Evolutionary conservation across 1,140 invertebrate genomes (phyloP).

Genomic region (Lethocerus indicus): DNA sequence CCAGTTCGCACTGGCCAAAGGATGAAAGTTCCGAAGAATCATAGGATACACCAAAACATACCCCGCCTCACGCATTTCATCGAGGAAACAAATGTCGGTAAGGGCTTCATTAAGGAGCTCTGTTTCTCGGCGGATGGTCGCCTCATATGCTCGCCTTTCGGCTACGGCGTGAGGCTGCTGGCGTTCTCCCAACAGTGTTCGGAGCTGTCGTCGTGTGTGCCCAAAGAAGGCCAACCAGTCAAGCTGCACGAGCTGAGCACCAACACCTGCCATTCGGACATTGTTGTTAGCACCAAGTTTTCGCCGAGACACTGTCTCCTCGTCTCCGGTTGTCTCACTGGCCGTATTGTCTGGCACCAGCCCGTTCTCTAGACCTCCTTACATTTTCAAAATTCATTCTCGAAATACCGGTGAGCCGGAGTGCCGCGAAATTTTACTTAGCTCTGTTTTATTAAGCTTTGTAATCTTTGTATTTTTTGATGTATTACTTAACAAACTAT

Average conservation of each 20-base stretch:
- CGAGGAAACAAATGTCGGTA: constrained; percentile 71
- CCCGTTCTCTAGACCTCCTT: constrained; percentile 52
- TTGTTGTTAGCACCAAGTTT: constrained; percentile 83
- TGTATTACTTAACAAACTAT: too few species aligned
- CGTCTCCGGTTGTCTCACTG: constrained; percentile 74
- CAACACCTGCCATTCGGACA: constrained; percentile 56
- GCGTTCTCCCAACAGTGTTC: constrained; percentile 60
- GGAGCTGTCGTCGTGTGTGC: constrained; percentile 55
- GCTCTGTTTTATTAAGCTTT: too few species aligned
- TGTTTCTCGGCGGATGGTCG: constrained; percentile 80
- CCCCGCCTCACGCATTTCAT: constrained; percentile 66
- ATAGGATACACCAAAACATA: constrained; percentile 19
- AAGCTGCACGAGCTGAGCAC: constrained; percentile 42
- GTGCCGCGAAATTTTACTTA: too few species aligned
- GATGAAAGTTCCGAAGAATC: constrained; percentile 10
- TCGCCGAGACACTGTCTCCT: constrained; percentile 68
- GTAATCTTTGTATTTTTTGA: too few species aligned
- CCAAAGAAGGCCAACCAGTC: constrained; percentile 25
- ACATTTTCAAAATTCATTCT: too few species aligned
- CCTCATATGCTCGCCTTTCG: constrained; percentile 77
- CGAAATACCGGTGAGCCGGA: too few species aligned
- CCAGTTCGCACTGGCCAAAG: neutral
- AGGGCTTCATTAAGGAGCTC: constrained; percentile 42
- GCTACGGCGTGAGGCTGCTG: constrained; percentile 62
- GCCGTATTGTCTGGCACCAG: constrained; percentile 79